Conservation (phyloP, 2,888 invertebrate genomes). For the Alcis repandata region DNA sequence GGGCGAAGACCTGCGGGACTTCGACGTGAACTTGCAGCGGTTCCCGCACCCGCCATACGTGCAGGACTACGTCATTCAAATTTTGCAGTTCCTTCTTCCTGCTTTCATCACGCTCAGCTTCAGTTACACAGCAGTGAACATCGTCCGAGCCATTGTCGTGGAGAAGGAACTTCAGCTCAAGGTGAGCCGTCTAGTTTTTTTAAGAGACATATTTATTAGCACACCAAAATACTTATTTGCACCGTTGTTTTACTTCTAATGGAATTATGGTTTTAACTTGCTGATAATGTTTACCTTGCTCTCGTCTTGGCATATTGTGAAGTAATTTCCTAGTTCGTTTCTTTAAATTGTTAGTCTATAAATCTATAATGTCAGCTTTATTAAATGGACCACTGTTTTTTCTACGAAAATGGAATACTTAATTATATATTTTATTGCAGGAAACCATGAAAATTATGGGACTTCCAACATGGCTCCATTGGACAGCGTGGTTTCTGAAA, state of each 20-base stretch:
- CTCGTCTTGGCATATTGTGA: too few relatives aligned
- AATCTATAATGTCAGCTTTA: too few relatives aligned
- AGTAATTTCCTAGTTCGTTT: too few relatives aligned
- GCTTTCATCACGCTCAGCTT: conserved; percentile 93
- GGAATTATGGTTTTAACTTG: too few relatives aligned
- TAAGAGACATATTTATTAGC: too few relatives aligned
- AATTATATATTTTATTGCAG: conserved; percentile 84
- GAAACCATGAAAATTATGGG: conserved; percentile 98
- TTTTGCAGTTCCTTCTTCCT: conserved; percentile 89
- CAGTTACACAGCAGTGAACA: conserved; percentile 92
- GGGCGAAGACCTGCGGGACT: conserved; percentile 58
- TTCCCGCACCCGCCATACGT: conserved; percentile 92
- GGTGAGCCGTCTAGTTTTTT: conserved; percentile 69
- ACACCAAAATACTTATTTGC: too few relatives aligned
- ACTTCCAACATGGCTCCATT: conserved; percentile 93
- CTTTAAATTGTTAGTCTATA: too few relatives aligned
- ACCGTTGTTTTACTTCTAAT: too few relatives aligned
- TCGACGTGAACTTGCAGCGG: conserved; percentile 84
- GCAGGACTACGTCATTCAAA: conserved; percentile 88
- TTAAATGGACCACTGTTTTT: too few relatives aligned
- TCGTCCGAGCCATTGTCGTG: conserved; percentile 90
- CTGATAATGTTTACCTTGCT: too few relatives aligned
- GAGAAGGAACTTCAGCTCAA: conserved; percentile 93
- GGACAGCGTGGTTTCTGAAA: conserved; percentile 95
- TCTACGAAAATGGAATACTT: too few relatives aligned